phyloP scores from a whole-genome alignment of 2,888 invertebrate genomes.

The Parnassius glacialis region DNA sequence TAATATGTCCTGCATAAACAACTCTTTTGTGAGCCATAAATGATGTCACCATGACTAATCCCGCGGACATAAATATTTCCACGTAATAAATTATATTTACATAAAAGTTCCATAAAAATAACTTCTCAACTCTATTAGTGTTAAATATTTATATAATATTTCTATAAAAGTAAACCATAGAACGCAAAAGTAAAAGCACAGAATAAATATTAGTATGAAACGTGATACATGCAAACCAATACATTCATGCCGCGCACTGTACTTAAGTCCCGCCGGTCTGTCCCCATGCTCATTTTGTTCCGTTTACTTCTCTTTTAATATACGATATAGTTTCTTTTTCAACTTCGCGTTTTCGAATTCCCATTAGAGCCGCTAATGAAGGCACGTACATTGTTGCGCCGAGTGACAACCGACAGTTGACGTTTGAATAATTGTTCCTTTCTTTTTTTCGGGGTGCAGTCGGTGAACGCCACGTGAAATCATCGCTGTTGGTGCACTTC shows the following conservation, averaged over 20 bases:
- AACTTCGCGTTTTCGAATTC: constrained; percentile 57
- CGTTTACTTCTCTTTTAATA: constrained; percentile 46
- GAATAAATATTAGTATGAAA: too few relatives aligned
- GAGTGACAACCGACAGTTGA: constrained; percentile 37
- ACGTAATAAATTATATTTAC: too few relatives aligned
- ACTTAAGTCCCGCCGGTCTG: constrained; percentile 37
- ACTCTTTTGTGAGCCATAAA: too few relatives aligned
- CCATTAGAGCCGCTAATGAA: constrained; percentile 53
- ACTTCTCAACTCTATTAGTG: too few relatives aligned
- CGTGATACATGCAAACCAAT: constrained; percentile 3
- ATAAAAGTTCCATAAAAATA: too few relatives aligned
- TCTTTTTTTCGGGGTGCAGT: constrained; percentile 34
- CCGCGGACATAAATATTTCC: too few relatives aligned
- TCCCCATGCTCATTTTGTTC: constrained; percentile 33
- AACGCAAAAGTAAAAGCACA: too few relatives aligned
- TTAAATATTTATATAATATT: too few relatives aligned
- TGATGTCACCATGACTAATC: too few relatives aligned
- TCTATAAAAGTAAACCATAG: too few relatives aligned
- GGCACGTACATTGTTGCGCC: constrained; percentile 32
- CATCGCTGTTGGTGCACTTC: background rate
- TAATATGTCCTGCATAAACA: too few relatives aligned
- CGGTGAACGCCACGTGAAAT: constrained; percentile 12
- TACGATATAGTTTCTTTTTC: constrained; percentile 39
- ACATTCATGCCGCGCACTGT: constrained; percentile 21
- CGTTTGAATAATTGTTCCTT: constrained; percentile 38